A percentile compares a stretch with the other conserved stretches of the same genome.
Evolutionary conservation across 2,113 vertebrate species (phyloP).

Genomic region (Ailuropoda melanoleuca): DNA sequence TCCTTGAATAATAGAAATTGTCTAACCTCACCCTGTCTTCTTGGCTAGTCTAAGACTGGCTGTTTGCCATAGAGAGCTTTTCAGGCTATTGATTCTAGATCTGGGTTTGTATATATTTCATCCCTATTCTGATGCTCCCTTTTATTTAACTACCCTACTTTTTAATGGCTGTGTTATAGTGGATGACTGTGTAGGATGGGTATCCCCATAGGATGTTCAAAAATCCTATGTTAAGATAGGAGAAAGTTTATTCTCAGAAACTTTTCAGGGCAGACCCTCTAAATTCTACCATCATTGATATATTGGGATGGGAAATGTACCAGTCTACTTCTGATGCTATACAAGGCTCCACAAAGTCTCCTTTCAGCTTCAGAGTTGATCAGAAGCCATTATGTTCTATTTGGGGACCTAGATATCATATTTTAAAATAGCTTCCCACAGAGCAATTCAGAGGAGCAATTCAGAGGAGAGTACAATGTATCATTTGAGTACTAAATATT

Average conservation of each 20-base stretch:
- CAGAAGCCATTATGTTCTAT: not conserved
- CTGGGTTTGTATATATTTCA: not conserved
- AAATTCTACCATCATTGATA: not conserved
- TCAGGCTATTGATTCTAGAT: not conserved
- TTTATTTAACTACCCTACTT: not conserved
- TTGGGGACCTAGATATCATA: not conserved
- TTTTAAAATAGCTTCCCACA: constrained; percentile 53
- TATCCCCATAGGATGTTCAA: not conserved
- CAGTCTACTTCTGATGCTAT: not conserved
- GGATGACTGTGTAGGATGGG: not conserved
- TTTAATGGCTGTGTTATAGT: not conserved
- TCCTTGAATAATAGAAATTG: not conserved
- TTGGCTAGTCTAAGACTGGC: not conserved
- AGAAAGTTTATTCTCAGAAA: not conserved
- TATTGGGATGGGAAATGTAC: not conserved
- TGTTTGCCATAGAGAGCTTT: not conserved
- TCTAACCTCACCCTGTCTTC: not conserved
- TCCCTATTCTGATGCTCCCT: not conserved
- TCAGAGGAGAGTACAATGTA: constrained; percentile 50
- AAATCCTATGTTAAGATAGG: not conserved
- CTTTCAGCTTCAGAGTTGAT: not conserved
- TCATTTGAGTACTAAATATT: constrained; percentile 61
- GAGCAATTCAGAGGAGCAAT: constrained; percentile 56
- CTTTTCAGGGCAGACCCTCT: not conserved
- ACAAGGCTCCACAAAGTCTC: not conserved